These are phyloP conservation scores for Achlya flavicornis DNA, from an alignment of 2,888 invertebrate species.

Conservation along the genomic window DNA sequence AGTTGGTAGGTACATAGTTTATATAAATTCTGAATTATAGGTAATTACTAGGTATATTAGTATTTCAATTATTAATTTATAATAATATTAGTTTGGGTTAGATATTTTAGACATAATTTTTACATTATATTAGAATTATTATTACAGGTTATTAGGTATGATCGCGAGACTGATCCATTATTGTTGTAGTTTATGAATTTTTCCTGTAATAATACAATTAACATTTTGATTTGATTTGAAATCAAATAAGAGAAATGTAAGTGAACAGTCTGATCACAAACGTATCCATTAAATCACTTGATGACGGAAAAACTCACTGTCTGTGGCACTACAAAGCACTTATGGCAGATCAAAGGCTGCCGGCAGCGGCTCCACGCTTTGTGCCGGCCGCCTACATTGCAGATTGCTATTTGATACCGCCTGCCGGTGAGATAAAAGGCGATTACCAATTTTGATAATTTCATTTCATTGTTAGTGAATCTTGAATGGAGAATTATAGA, in stretches of 20 bases:
- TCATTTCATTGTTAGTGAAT: slow-evolving; percentile 15
- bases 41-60: too few relatives aligned
- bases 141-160: too few relatives aligned
- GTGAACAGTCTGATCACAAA: slow-evolving; percentile 19
- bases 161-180: too few relatives aligned
- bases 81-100: too few relatives aligned
- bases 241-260: slow-evolving; percentile 5
- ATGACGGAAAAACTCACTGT: slow-evolving; percentile 28
- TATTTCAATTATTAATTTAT: too few relatives aligned
- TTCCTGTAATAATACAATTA: too few relatives aligned
- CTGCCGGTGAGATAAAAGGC: slow-evolving; percentile 26
- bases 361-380: slow-evolving; percentile 18
- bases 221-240: too few relatives aligned
- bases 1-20: too few relatives aligned
- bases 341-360: slow-evolving; percentile 31
- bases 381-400: slow-evolving; percentile 22
- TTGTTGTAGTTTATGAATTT: background rate
- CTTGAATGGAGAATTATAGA: background rate
- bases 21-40: too few relatives aligned
- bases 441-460: slow-evolving; percentile 36
- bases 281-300: slow-evolving; percentile 28
- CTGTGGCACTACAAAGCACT: slow-evolving; percentile 30
- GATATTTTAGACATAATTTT: too few relatives aligned
- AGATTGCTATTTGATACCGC: slow-evolving; percentile 41
- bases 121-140: too few relatives aligned